Base-by-base conservation (phyloP, 2,113 vertebrate species). In the Cariama cristata region DNA sequence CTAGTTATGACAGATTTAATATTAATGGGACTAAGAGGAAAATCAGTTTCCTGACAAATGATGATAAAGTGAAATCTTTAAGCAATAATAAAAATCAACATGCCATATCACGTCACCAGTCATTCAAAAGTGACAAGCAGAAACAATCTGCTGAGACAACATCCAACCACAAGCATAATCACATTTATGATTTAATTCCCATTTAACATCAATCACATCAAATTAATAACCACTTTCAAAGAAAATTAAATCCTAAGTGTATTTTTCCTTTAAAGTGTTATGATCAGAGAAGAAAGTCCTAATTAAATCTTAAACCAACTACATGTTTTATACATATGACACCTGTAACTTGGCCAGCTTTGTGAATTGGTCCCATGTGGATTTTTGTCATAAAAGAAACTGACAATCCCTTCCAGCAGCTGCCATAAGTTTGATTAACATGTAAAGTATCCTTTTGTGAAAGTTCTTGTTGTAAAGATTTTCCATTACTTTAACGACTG, bases 51-150 rank as follows among this genome's bases (percentile, higher is more conserved):
- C 23, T 97, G 98, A 98, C 98, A 98, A 97, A 98, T 88, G 97
- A 98, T 98, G 98, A 98, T 98, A 95, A 98, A 98, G 97, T 97
- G 98, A 97, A 97, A 98, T 97, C 98, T 97, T 98, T 98, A 98
- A 95, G 96, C 96, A 97, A 96, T 97, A 98, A 95, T 97, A 97
- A 98, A 91, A 98, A 97, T 97, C 96, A 98, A 92, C 96, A 98
- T 96, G 95, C 95, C 74, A 88, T 94, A 97, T 95, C 94, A 91
- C 6, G 5, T 83, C 94, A 97, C 96, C 92, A 95, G 97, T 98
- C 98, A 95, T 88, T 98, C 98, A 97, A 95, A 97, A 96, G 79
- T 97, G 98, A 98, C 97, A 98, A 88, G 96, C 94, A 92, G 97
- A 97, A 98, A 96, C 97, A 98, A 97, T 93, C 97, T 95, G 92